A percentile compares a stretch with the other conserved stretches of the same genome.
phyloP scores from a whole-genome alignment of 2,113 vertebrate species.

The Takifugu flavidus region DNA sequence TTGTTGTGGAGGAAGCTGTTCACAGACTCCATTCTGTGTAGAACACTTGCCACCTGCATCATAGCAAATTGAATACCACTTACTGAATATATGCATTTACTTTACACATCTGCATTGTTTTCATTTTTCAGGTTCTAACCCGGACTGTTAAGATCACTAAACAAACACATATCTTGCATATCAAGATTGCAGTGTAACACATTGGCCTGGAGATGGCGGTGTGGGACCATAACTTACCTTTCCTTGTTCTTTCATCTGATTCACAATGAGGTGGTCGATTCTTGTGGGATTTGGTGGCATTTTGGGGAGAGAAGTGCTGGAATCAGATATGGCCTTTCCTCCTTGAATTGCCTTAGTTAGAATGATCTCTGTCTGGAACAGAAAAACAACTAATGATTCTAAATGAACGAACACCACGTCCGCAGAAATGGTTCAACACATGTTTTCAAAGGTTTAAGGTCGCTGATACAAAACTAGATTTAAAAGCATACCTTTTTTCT shows the following conservation, averaged over 20 bases:
- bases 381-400: slow-evolving; percentile 11
- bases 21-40: slow-evolving; percentile 68
- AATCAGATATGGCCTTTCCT: slow-evolving; percentile 38
- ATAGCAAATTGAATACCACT: neutral
- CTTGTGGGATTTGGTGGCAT: slow-evolving; percentile 61
- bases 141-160: too few relatives aligned
- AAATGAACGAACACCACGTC: too few relatives aligned
- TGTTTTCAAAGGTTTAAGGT: too few relatives aligned
- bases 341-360: slow-evolving; percentile 61
- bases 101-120: too few relatives aligned
- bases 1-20: slow-evolving; percentile 56
- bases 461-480: too few relatives aligned
- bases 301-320: slow-evolving; percentile 47
- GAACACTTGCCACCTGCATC: slow-evolving; percentile 67
- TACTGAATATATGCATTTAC: too few relatives aligned
- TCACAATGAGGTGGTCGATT: slow-evolving; percentile 70
- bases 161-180: too few relatives aligned
- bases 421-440: too few relatives aligned
- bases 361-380: slow-evolving; percentile 61
- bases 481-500: slow-evolving; percentile 76
- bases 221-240: slow-evolving; percentile 59
- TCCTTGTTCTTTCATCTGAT: slow-evolving; percentile 67
- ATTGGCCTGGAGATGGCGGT: slow-evolving; percentile 34
- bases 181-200: neutral
- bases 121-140: too few relatives aligned